Percentiles rank a stretch among this genome's conserved stretches.
These are phyloP conservation scores for Emydocephalus ijimae DNA, from an alignment of 2,113 vertebrate species.

Conservation along the genomic window DNA sequence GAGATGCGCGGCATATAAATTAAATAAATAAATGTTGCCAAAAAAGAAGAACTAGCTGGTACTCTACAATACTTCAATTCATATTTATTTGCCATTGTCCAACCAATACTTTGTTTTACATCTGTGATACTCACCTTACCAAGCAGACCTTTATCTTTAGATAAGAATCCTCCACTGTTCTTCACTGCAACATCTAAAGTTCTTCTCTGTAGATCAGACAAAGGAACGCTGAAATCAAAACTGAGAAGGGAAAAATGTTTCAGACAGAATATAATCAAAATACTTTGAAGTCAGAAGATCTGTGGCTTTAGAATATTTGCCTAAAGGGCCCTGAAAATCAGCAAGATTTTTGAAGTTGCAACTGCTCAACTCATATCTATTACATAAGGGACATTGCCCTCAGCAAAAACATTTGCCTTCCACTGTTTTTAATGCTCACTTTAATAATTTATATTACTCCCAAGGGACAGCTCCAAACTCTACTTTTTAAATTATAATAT, in stretches of 20 bases:
- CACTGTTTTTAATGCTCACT: neutral
- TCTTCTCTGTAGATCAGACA: slow-evolving; percentile 85
- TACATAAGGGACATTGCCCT: neutral
- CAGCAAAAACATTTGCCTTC: neutral
- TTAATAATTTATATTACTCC: neutral
- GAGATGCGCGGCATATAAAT: neutral
- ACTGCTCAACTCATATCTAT: neutral
- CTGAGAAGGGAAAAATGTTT: slow-evolving; percentile 60
- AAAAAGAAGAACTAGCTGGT: neutral
- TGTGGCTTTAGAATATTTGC: neutral
- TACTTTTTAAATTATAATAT: neutral
- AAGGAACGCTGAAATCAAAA: slow-evolving; percentile 90
- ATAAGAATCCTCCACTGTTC: slow-evolving; percentile 91
- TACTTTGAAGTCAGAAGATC: neutral
- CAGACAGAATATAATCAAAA: slow-evolving; percentile 4
- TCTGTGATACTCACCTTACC: slow-evolving; percentile 80
- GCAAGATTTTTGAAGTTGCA: neutral
- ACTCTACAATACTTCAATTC: neutral
- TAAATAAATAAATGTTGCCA: neutral
- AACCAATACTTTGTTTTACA: neutral
- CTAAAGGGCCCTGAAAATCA: neutral
- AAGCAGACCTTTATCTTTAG: slow-evolving; percentile 94
- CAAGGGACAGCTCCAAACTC: neutral
- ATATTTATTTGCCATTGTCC: neutral
- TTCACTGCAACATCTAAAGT: slow-evolving; percentile 94